Conservation (phyloP, 2,888 invertebrate species). For the Ctenicera cuprea region DNA sequence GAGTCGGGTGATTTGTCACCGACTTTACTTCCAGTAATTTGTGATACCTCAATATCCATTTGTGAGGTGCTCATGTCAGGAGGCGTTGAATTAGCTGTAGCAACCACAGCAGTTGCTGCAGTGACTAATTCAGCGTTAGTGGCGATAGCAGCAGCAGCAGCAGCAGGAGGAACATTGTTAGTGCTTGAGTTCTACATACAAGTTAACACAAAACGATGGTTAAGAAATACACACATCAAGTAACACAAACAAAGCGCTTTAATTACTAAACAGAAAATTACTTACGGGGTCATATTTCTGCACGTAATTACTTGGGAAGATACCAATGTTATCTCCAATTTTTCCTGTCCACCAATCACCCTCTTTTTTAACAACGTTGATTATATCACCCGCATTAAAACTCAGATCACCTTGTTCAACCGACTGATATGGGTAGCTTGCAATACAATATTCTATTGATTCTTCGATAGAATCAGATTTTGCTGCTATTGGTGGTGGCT, state of each 20-base stretch:
- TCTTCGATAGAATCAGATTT: constrained; percentile 61
- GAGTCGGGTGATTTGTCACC: constrained; percentile 67
- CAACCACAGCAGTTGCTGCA: constrained; percentile 56
- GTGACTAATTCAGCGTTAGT: constrained; percentile 48
- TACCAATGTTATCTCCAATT: constrained; percentile 86
- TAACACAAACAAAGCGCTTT: background rate
- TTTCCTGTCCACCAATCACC: constrained; percentile 99
- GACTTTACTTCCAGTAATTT: constrained; percentile 73
- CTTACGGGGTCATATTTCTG: constrained; percentile 77
- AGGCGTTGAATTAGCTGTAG: constrained; percentile 54
- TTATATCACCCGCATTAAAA: constrained; percentile 91
- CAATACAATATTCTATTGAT: constrained; percentile 86
- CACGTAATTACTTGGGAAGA: constrained; percentile 99
- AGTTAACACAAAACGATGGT: background rate
- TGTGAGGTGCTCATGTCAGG: constrained; percentile 65
- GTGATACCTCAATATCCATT: constrained; percentile 71
- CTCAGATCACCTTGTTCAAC: constrained; percentile 92
- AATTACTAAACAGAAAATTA: constrained; percentile 32
- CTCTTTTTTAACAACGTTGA: constrained; percentile 90
- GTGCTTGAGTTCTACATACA: constrained; percentile 56
- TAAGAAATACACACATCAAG: too few relatives aligned
- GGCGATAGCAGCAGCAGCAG: constrained; percentile 38
- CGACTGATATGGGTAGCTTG: constrained; percentile 93
- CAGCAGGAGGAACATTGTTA: constrained; percentile 61
- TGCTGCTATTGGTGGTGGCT: constrained; percentile 60